phyloP scores from a whole-genome alignment of 2,888 invertebrate species.

The Nomada fucata region DNA sequence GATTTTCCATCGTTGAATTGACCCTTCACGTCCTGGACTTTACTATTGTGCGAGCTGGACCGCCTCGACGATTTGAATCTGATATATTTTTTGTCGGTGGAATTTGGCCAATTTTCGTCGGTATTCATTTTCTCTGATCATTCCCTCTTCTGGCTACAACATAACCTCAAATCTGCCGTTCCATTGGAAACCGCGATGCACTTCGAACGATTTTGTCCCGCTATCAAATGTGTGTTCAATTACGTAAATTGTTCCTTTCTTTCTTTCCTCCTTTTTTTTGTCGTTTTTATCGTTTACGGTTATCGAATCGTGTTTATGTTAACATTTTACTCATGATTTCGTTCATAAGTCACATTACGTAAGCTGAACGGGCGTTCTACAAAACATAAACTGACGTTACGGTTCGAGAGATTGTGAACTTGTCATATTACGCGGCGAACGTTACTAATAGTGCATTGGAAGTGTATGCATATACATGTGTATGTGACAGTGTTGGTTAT shows the following conservation, averaged over 20 bases:
- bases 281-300: not conserved
- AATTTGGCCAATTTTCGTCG: slow-evolving; percentile 36
- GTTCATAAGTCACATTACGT: slow-evolving; percentile 19
- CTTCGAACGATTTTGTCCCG: not conserved
- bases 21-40: slow-evolving; percentile 38
- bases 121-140: slow-evolving; percentile 29
- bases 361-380: slow-evolving; percentile 7
- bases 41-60: not conserved
- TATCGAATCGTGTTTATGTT: not conserved
- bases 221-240: not conserved
- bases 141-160: slow-evolving; percentile 6
- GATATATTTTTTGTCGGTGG: slow-evolving; percentile 19
- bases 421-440: too few relatives aligned
- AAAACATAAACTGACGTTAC: too few relatives aligned
- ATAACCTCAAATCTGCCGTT: slow-evolving; percentile 37
- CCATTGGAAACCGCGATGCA: not conserved
- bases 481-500: too few relatives aligned
- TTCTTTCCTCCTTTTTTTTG: too few relatives aligned
- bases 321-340: not conserved
- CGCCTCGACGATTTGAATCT: slow-evolving; percentile 16
- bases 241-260: not conserved
- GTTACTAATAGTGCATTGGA: too few relatives aligned
- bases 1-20: slow-evolving; percentile 4
- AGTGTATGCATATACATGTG: too few relatives aligned
- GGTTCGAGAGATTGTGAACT: too few relatives aligned